These are phyloP conservation scores for Oxycera nigricornis DNA, from an alignment of 2,888 invertebrate species.

Conservation along the genomic window DNA sequence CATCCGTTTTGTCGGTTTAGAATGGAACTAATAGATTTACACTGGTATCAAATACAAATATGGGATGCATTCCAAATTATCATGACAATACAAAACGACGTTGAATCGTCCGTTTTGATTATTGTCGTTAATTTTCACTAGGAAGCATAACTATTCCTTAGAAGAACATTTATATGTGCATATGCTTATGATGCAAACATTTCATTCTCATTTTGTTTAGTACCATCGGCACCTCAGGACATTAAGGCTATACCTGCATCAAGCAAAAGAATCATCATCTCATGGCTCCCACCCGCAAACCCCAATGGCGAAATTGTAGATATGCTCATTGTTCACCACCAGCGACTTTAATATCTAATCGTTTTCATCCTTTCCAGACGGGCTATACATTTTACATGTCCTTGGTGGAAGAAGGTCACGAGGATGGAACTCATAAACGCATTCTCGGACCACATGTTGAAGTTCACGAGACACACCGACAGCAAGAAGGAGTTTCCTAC, in stretches of 20 bases:
- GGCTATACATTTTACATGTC: constrained; percentile 86
- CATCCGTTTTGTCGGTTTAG: neutral
- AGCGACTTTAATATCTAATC: neutral
- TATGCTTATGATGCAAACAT: neutral
- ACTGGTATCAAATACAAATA: neutral
- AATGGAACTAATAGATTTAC: neutral
- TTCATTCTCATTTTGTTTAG: constrained; percentile 62
- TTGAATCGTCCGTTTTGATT: too few relatives aligned
- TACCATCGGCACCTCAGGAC: constrained; percentile 87
- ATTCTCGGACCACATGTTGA: constrained; percentile 74
- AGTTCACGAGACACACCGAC: constrained; percentile 74
- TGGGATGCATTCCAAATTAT: too few relatives aligned
- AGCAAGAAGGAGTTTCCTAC: constrained; percentile 76
- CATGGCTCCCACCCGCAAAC: constrained; percentile 86
- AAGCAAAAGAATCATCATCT: constrained; percentile 82
- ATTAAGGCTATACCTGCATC: constrained; percentile 90
- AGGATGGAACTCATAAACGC: constrained; percentile 79
- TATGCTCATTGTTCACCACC: constrained; percentile 38
- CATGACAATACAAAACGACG: too few relatives aligned
- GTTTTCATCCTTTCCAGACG: constrained; percentile 51
- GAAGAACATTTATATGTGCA: constrained; percentile 10
- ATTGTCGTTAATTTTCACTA: neutral
- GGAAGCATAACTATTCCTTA: neutral
- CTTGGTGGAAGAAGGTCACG: constrained; percentile 77
- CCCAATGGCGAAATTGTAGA: constrained; percentile 82